These are phyloP conservation scores for Cheirogaleus medius DNA, from an alignment of 2,113 vertebrate genomes.

Conservation along the genomic window DNA sequence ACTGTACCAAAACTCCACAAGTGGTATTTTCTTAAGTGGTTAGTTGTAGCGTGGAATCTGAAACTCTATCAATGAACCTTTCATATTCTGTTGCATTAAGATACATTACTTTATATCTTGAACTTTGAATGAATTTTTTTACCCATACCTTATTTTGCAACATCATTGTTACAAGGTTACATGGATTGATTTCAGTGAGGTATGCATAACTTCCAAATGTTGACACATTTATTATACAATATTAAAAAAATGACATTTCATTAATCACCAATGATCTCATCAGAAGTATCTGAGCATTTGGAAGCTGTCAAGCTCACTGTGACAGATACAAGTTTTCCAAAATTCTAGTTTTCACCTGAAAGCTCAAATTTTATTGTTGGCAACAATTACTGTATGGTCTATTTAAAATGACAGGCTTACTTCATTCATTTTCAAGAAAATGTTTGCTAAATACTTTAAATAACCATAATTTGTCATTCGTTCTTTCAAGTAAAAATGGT, in stretches of 20 bases:
- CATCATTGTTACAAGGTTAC: background rate
- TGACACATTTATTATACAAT: background rate
- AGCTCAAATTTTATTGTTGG: conserved; percentile 30
- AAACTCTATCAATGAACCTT: background rate
- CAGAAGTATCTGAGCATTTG: background rate
- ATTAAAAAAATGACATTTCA: background rate
- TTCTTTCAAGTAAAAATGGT: background rate
- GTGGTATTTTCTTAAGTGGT: background rate
- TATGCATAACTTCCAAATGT: background rate
- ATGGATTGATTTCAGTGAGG: background rate
- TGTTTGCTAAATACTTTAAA: background rate
- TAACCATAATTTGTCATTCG: background rate
- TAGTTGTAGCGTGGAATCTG: background rate
- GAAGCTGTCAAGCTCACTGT: background rate
- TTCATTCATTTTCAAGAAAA: conserved; percentile 28
- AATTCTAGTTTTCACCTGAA: conserved; percentile 8
- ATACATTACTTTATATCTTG: background rate
- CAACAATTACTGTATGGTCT: background rate
- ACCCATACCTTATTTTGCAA: background rate
- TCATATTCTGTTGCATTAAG: background rate
- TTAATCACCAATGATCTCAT: background rate
- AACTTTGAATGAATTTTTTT: background rate
- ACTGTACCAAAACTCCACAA: background rate
- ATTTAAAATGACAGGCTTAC: background rate
- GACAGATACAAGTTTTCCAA: background rate